A percentile compares a stretch with the other conserved stretches of the same genome.
Evolutionary conservation across 2,888 invertebrate genomes (phyloP).

Genomic region (Tiliacea citrago): DNA sequence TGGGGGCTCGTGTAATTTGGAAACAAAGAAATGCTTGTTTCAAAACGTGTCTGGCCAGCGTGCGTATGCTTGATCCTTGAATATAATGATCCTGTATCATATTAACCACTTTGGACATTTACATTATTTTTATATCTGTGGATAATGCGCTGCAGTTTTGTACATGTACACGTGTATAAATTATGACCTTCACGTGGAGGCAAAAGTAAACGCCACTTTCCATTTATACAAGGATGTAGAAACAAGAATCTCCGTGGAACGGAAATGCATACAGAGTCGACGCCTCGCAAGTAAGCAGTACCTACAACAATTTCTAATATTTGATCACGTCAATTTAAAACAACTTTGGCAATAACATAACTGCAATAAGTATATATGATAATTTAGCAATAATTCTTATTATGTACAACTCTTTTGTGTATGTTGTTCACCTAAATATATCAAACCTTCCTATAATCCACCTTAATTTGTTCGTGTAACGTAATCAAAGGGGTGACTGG

Average conservation of each 20-base stretch:
- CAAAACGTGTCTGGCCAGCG: not conserved
- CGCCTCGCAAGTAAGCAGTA: not conserved
- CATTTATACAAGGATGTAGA: slow-evolving; percentile 36
- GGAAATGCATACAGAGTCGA: slow-evolving; percentile 22
- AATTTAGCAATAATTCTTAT: not conserved
- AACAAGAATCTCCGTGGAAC: slow-evolving; percentile 38
- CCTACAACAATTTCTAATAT: not conserved
- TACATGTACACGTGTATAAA: not conserved
- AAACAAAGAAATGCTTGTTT: slow-evolving; percentile 1
- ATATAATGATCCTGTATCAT: not conserved
- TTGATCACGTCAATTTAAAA: slow-evolving; percentile 9
- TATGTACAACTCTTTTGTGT: not conserved
- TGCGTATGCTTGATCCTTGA: too few species aligned
- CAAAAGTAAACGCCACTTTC: slow-evolving; percentile 20
- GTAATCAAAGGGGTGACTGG: slow-evolving; percentile 11
- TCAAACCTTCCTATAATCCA: not conserved
- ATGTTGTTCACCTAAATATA: not conserved
- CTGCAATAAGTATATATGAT: too few species aligned
- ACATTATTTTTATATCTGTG: not conserved
- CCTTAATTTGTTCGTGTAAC: slow-evolving; percentile 10
- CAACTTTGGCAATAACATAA: not conserved
- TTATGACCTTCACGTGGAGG: not conserved
- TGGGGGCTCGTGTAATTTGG: not conserved
- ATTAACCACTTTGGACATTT: not conserved
- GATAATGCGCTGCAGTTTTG: not conserved